phyloP scores from a whole-genome alignment of 2,888 invertebrate species.

The Belgica antarctica region DNA sequence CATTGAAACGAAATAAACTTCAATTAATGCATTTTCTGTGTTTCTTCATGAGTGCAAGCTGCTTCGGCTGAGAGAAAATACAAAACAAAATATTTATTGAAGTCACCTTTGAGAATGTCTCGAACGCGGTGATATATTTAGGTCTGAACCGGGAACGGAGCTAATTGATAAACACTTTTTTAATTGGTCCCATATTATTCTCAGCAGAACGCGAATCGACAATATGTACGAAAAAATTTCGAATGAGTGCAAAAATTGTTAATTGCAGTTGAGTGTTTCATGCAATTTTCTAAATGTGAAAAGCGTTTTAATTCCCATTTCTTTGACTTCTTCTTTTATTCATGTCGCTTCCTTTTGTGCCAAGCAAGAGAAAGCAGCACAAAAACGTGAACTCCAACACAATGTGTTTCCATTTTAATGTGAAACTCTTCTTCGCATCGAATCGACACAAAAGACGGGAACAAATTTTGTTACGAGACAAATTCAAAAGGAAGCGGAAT shows the following conservation, averaged over 20 bases:
- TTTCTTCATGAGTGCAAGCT: background rate
- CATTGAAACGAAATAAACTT: conserved; percentile 1
- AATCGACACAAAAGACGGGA: background rate
- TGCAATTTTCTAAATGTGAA: conserved; percentile 17
- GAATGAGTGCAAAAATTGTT: conserved; percentile 10
- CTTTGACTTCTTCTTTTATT: background rate
- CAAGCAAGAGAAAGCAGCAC: too few species aligned
- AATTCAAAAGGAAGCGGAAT: too few species aligned
- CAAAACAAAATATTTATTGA: background rate
- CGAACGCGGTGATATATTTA: background rate
- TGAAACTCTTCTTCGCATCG: background rate
- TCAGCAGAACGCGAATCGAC: background rate
- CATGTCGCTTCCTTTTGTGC: conserved; percentile 2
- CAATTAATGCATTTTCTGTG: conserved; percentile 24
- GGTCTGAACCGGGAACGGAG: background rate
- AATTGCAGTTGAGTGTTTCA: conserved; percentile 21
- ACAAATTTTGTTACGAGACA: too few species aligned
- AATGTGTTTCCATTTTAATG: background rate
- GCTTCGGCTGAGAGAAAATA: background rate
- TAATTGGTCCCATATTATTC: conserved; percentile 34
- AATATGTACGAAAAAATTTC: conserved; percentile 7
- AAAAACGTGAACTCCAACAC: background rate
- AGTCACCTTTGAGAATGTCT: background rate
- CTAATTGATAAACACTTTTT: conserved; percentile 41
- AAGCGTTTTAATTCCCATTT: conserved; percentile 4